These are phyloP conservation scores for Plectrocnemia conspersa DNA, from an alignment of 1,140 invertebrate species.

Conservation along the genomic window DNA sequence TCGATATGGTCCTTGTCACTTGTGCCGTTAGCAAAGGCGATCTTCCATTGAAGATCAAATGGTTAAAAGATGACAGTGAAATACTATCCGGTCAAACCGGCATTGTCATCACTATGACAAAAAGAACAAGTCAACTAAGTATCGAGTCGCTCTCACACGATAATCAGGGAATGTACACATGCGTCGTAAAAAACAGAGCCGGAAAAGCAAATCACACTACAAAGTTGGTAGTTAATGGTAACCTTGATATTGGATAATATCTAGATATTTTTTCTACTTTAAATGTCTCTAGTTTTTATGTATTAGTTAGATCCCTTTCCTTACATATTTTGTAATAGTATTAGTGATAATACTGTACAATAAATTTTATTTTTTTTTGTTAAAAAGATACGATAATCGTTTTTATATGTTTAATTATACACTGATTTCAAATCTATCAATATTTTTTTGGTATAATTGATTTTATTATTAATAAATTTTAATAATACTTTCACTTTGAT, in stretches of 20 bases:
- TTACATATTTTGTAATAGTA: too few relatives aligned
- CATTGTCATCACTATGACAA: conserved; percentile 58
- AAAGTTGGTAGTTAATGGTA: conserved; percentile 65
- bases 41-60: conserved; percentile 57
- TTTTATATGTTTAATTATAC: too few relatives aligned
- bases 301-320: too few relatives aligned
- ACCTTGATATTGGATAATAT: conserved; percentile 1
- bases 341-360: too few relatives aligned
- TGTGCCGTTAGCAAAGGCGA: conserved; percentile 62
- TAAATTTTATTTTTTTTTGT: too few relatives aligned
- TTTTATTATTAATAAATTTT: too few relatives aligned
- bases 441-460: too few relatives aligned
- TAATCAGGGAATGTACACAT: conserved; percentile 71
- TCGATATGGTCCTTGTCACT: conserved; percentile 55
- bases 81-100: conserved; percentile 50
- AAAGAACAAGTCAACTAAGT: conserved; percentile 62
- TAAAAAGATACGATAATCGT: too few relatives aligned
- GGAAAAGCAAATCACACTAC: conserved; percentile 59
- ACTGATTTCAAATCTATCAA: too few relatives aligned
- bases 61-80: conserved; percentile 56
- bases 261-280: neutral
- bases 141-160: conserved; percentile 63
- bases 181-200: conserved; percentile 63
- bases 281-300: too few relatives aligned
- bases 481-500: too few relatives aligned